These are phyloP conservation scores for Hydrophis major DNA, from an alignment of 2,797 vertebrate species.

Conservation along the genomic window DNA sequence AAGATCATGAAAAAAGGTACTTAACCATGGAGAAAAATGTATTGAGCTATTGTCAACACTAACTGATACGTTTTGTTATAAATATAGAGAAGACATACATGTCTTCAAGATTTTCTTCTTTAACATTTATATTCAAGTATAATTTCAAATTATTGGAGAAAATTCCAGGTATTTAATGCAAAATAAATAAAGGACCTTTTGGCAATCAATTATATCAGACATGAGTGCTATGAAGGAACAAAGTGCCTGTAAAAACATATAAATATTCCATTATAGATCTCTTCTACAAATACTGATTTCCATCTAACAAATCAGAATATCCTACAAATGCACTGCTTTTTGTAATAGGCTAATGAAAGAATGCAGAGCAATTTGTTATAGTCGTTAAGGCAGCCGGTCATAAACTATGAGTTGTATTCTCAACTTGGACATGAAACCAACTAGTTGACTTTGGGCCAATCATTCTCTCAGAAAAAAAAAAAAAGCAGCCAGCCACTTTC, in stretches of 20 bases:
- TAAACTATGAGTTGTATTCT: neutral
- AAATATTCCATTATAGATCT: neutral
- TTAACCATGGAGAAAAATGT: neutral
- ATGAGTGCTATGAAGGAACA: neutral
- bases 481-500: neutral
- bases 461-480: neutral
- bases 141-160: neutral
- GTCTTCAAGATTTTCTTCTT: neutral
- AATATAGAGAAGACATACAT: no score
- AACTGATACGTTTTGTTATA: neutral
- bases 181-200: neutral
- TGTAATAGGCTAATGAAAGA: neutral
- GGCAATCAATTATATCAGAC: neutral
- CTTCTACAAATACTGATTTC: neutral
- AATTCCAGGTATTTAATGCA: neutral
- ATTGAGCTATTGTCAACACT: neutral
- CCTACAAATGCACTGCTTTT: neutral
- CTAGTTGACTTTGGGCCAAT: neutral
- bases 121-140: neutral
- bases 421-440: neutral
- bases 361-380: neutral
- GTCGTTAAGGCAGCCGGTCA: neutral
- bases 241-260: neutral
- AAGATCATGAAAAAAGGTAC: neutral
- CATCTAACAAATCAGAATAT: neutral